Conservation (phyloP, 2,888 invertebrate genomes). For the Frankliniella fusca region DNA sequence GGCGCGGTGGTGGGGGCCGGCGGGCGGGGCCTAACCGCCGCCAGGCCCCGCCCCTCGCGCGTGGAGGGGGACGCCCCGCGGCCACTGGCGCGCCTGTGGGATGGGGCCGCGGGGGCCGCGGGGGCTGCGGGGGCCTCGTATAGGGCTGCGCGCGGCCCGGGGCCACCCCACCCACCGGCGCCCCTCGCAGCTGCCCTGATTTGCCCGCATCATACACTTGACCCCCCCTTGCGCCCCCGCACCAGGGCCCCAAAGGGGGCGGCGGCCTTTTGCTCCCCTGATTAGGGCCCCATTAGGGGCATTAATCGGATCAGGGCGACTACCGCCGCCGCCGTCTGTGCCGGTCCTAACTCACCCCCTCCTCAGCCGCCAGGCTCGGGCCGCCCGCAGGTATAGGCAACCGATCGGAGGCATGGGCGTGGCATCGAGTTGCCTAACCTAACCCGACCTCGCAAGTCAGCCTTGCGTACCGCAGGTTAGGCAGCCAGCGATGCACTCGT, state of each 20-base stretch:
- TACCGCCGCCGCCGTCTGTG: not conserved
- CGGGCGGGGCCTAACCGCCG: constrained; percentile 35
- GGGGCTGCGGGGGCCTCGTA: not conserved
- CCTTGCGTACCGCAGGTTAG: not conserved
- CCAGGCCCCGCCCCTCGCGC: constrained; percentile 33
- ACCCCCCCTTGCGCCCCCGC: not conserved
- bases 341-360: not conserved
- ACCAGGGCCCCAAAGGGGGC: not conserved
- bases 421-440: not conserved
- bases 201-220: not conserved
- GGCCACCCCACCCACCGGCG: constrained; percentile 29
- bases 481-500: too few species aligned
- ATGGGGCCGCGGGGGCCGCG: not conserved
- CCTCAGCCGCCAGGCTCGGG: not conserved
- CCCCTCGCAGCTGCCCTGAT: constrained; percentile 3
- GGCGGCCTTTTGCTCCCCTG: too few species aligned
- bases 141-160: constrained; percentile 4
- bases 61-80: constrained; percentile 28
- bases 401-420: not conserved
- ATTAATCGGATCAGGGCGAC: too few species aligned
- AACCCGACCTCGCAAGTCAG: not conserved
- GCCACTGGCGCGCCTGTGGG: constrained; percentile 30
- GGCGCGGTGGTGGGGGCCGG: constrained; percentile 29
- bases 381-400: not conserved
- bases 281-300: too few species aligned